Evolutionary conservation across 2,888 invertebrate genomes (phyloP).

Genomic region (Diplolepis rosae): DNA sequence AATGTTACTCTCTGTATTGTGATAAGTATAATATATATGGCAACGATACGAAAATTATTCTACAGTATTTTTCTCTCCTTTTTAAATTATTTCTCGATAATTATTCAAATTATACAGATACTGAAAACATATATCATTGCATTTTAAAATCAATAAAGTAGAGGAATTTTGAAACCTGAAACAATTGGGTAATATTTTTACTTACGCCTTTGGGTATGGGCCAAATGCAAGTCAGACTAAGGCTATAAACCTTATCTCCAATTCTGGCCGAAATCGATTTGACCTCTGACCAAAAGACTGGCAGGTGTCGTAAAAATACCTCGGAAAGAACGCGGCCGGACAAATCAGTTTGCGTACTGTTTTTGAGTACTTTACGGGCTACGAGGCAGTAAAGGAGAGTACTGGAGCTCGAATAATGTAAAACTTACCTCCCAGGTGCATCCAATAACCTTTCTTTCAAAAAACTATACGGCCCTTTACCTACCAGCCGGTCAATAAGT

Average conservation of each 20-base stretch:
- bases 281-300: constrained; percentile 56
- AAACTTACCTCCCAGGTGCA: constrained; percentile 14
- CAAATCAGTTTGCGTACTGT: constrained; percentile 47
- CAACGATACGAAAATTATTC: too few relatives aligned
- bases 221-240: too few relatives aligned
- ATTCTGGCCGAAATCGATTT: constrained; percentile 69
- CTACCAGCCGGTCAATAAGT: neutral
- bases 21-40: too few relatives aligned
- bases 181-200: neutral
- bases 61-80: too few relatives aligned
- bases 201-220: neutral
- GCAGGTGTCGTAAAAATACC: constrained; percentile 56
- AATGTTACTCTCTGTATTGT: too few relatives aligned
- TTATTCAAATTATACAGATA: too few relatives aligned
- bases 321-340: constrained; percentile 46
- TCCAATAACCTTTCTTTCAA: constrained; percentile 30
- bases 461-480: constrained; percentile 22
- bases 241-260: constrained; percentile 67
- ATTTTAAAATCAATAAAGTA: too few relatives aligned
- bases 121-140: too few relatives aligned
- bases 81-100: too few relatives aligned
- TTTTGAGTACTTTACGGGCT: constrained; percentile 35
- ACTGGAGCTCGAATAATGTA: too few relatives aligned
- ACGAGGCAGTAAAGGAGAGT: constrained; percentile 23
- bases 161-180: neutral